phyloP scores from a whole-genome alignment of 2,888 invertebrate genomes.

The Lampropteryx suffumata region DNA sequence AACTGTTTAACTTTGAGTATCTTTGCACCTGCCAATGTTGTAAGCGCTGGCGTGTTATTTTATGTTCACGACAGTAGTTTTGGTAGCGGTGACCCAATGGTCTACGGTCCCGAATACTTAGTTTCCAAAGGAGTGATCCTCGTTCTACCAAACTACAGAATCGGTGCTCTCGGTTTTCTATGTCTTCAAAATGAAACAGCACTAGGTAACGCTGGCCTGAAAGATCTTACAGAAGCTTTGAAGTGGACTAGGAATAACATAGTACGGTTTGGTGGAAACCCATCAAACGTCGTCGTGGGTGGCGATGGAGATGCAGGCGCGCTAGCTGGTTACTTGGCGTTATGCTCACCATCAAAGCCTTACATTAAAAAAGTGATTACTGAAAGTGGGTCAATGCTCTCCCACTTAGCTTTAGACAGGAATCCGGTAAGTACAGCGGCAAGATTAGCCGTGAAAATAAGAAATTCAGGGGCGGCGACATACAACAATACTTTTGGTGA shows the following conservation, averaged over 20 bases:
- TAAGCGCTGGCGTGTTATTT: conserved; percentile 56
- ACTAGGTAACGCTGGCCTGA: conserved; percentile 70
- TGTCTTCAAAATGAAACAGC: conserved; percentile 57
- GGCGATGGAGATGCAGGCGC: conserved; percentile 63
- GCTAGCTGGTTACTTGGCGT: conserved; percentile 58
- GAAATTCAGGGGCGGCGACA: conserved; percentile 15
- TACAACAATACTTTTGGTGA: conserved; percentile 34
- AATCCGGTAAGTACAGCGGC: conserved; percentile 47
- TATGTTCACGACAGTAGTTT: conserved; percentile 70
- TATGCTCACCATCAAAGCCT: conserved; percentile 51
- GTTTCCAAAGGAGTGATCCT: conserved; percentile 55
- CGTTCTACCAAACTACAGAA: conserved; percentile 67
- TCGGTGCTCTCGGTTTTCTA: conserved; percentile 69
- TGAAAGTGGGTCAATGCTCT: conserved; percentile 65
- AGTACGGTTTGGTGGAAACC: conserved; percentile 61
- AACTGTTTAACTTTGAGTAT: conserved; percentile 70
- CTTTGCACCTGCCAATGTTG: conserved; percentile 46
- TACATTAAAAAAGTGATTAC: conserved; percentile 62
- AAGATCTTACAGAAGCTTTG: conserved; percentile 63
- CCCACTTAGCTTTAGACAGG: conserved; percentile 64
- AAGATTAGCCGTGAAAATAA: conserved; percentile 59
- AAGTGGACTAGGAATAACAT: conserved; percentile 64
- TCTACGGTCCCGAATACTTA: conserved; percentile 64
- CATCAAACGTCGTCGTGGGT: conserved; percentile 60
- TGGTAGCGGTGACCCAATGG: conserved; percentile 55